A percentile compares a stretch with the other conserved stretches of the same genome.
phyloP scores from a whole-genome alignment of 1,140 invertebrate species.

The Aplysia californica region DNA sequence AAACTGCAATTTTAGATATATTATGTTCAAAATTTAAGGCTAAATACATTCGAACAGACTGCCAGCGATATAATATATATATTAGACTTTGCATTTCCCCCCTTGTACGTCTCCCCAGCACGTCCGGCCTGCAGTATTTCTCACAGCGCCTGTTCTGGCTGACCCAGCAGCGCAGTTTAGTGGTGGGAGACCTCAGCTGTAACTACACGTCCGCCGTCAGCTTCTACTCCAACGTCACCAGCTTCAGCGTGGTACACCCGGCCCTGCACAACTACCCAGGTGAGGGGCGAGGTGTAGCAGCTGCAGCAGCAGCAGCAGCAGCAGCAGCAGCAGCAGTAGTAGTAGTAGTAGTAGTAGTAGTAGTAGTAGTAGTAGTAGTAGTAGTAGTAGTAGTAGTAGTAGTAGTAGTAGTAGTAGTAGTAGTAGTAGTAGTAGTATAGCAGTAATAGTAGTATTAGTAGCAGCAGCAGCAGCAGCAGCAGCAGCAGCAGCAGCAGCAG shows the following conservation, averaged over 20 bases:
- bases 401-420: slow-evolving; percentile 14
- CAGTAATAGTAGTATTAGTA: slow-evolving; percentile 10
- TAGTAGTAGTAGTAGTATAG: slow-evolving; percentile 15
- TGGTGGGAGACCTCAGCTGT: slow-evolving; percentile 82
- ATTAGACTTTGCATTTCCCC: too few species aligned
- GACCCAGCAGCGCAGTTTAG: slow-evolving; percentile 78
- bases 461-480: slow-evolving; percentile 1
- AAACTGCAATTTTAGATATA: neutral
- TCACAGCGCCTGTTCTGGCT: slow-evolving; percentile 84
- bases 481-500: neutral
- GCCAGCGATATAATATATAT: too few species aligned
- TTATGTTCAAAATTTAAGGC: neutral
- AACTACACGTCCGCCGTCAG: slow-evolving; percentile 81
- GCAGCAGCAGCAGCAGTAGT: slow-evolving; percentile 5
- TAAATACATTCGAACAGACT: too few species aligned
- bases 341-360: slow-evolving; percentile 15
- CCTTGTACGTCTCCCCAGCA: too few species aligned
- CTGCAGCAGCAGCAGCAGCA: neutral
- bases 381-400: slow-evolving; percentile 4
- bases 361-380: slow-evolving; percentile 14
- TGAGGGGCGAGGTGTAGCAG: too few species aligned
- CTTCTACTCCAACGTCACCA: slow-evolving; percentile 73
- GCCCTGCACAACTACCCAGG: slow-evolving; percentile 73
- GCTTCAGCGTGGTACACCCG: slow-evolving; percentile 80
- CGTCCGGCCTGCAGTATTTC: slow-evolving; percentile 76